phyloP scores from a whole-genome alignment of 1,140 invertebrate species.

The Agraylea sexmaculata region DNA sequence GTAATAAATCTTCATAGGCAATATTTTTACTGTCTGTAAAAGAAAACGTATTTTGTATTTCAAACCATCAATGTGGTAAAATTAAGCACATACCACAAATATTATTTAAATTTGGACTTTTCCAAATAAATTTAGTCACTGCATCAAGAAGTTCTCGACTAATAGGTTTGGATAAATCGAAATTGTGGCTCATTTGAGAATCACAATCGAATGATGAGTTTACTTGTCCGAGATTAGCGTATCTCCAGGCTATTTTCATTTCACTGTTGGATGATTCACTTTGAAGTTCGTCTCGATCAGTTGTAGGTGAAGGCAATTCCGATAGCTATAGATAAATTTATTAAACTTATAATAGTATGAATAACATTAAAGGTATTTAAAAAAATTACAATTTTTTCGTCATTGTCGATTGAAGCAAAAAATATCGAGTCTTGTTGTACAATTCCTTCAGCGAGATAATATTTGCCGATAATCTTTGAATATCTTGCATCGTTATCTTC shows the following conservation, averaged over 20 bases:
- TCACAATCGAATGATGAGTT: slow-evolving; percentile 42
- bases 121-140: slow-evolving; percentile 13
- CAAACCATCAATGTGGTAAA: background rate
- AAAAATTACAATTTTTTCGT: slow-evolving; percentile 46
- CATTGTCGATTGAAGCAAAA: slow-evolving; percentile 57
- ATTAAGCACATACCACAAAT: background rate
- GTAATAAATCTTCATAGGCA: slow-evolving; percentile 41
- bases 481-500: slow-evolving; percentile 68
- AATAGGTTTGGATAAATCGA: slow-evolving; percentile 66
- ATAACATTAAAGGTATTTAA: slow-evolving; percentile 20
- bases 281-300: slow-evolving; percentile 18
- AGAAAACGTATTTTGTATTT: background rate
- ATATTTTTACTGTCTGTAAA: slow-evolving; percentile 33
- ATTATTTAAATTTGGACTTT: slow-evolving; percentile 3
- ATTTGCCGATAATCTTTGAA: slow-evolving; percentile 62
- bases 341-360: slow-evolving; percentile 3
- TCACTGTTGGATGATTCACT: slow-evolving; percentile 25
- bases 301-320: slow-evolving; percentile 31
- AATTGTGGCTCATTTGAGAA: slow-evolving; percentile 59
- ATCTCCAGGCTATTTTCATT: slow-evolving; percentile 80
- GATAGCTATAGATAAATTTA: slow-evolving; percentile 12
- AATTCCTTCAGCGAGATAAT: slow-evolving; percentile 72
- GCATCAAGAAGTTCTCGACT: slow-evolving; percentile 41
- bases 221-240: slow-evolving; percentile 58
- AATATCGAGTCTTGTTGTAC: slow-evolving; percentile 57